These are phyloP conservation scores for Nomada ferruginata DNA, from an alignment of 2,888 invertebrate genomes.

Conservation along the genomic window DNA sequence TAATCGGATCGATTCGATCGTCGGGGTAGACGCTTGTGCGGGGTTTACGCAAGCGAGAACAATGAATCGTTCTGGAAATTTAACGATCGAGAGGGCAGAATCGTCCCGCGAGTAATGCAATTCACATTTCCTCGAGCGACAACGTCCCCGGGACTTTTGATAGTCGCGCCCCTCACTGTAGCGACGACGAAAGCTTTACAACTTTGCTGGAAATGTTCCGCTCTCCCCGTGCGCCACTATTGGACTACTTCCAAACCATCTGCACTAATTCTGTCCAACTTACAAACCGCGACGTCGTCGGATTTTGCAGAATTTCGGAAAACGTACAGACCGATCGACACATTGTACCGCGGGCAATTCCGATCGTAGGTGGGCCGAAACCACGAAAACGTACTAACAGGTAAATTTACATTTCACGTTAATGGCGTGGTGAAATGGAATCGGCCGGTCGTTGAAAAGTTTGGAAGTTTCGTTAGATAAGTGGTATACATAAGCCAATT, in stretches of 20 bases:
- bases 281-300: conserved; percentile 40
- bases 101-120: conserved; percentile 37
- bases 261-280: conserved; percentile 52
- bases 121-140: conserved; percentile 52
- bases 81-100: conserved; percentile 43
- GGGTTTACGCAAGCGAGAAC: conserved; percentile 7
- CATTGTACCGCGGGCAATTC: conserved; percentile 32
- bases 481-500: too few species aligned
- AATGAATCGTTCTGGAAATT: conserved; percentile 25
- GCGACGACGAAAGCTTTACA: conserved; percentile 47
- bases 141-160: conserved; percentile 40
- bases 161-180: conserved; percentile 23
- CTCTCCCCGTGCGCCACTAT: not conserved
- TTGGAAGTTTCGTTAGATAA: too few species aligned
- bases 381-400: conserved; percentile 17
- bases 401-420: conserved; percentile 14
- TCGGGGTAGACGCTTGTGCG: not conserved
- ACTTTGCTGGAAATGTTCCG: conserved; percentile 40
- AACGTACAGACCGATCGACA: conserved; percentile 42
- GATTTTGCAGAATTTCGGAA: conserved; percentile 47
- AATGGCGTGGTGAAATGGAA: not conserved
- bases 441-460: not conserved
- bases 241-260: conserved; percentile 58
- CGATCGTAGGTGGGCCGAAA: conserved; percentile 26
- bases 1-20: not conserved